Evolutionary conservation across 2,113 vertebrate species (phyloP), one percentile per base, ranked within the genome.

Genomic region (Serinus canaria): DNA sequence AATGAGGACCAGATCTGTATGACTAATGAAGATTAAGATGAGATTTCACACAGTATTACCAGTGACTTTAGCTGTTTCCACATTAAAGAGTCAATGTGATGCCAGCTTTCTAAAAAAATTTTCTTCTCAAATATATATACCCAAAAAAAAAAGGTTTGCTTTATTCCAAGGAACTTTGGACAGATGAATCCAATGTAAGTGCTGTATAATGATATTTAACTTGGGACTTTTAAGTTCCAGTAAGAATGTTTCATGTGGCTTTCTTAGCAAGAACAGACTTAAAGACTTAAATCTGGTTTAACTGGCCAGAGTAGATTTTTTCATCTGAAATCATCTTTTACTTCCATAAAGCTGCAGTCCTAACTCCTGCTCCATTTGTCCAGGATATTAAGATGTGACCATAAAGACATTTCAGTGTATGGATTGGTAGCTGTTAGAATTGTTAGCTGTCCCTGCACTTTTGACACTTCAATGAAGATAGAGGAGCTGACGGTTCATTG

Each of bases 71-170:
- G 22, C 41, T 81, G 11, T 91, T 92, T 94, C 91, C 78, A 95
- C 89, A 94, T 94, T 94, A 89, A 95, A 97, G 81, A 84, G 22
- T 37, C 59, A 67, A 27, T 70, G 66, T 47, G 62, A 84, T 55
- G 30, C 41, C 44, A 80, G 44, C 49, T 93, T 75, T 68, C 47
- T 33, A 35, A 88, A 93, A 91, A 87, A 73, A 9, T 0, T 19
- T 74, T 85, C 59, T 81, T 90, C 53, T 77, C 44, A 72, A 81
- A 47, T 86, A 74, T 13, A 62, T 72, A 63, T 31, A 63, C 31
- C 5, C 15, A 16, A 33, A n/a, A 28, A 53, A 90, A n/a, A 0
- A 19, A 37, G 1, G 3, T 82, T 92, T 90, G 3, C 17, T 90
- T 88, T 91, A 78, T 93, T 90, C 52, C 15, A 9, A 72, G 75